These are phyloP conservation scores for Hiodon tergisus DNA, from an alignment of 2,113 vertebrate genomes.

Conservation along the genomic window DNA sequence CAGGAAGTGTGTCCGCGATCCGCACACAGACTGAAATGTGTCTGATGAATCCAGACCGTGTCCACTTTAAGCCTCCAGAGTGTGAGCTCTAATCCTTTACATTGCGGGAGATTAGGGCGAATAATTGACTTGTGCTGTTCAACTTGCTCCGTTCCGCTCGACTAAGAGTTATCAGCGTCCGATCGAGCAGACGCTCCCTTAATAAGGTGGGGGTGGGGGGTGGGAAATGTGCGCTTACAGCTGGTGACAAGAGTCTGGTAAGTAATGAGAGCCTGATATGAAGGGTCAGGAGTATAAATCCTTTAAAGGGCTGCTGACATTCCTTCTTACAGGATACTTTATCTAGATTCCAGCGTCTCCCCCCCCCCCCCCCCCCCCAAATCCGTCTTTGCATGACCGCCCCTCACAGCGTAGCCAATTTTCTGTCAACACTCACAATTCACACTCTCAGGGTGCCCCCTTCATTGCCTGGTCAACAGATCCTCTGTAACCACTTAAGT, in stretches of 20 bases:
- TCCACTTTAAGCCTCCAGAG: constrained; percentile 2
- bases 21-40: neutral
- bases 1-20: neutral
- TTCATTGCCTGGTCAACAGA: neutral
- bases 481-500: neutral
- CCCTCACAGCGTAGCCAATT: too few relatives aligned
- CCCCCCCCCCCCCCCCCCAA: neutral
- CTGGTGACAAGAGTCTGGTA: neutral
- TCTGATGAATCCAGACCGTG: neutral
- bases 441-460: neutral
- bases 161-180: too few relatives aligned
- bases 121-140: neutral
- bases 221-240: neutral
- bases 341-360: neutral
- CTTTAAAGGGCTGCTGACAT: neutral
- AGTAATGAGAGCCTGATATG: too few relatives aligned
- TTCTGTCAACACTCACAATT: neutral
- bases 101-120: neutral
- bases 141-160: neutral
- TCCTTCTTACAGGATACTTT: neutral
- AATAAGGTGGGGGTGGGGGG: neutral
- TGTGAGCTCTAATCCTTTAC: neutral
- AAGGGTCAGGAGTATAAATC: too few relatives aligned
- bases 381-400: too few relatives aligned
- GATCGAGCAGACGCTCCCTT: neutral